Evolutionary conservation across 2,113 vertebrate species (phyloP), one percentile per base, ranked within the genome.

Genomic region (Otocyon megalotis): DNA sequence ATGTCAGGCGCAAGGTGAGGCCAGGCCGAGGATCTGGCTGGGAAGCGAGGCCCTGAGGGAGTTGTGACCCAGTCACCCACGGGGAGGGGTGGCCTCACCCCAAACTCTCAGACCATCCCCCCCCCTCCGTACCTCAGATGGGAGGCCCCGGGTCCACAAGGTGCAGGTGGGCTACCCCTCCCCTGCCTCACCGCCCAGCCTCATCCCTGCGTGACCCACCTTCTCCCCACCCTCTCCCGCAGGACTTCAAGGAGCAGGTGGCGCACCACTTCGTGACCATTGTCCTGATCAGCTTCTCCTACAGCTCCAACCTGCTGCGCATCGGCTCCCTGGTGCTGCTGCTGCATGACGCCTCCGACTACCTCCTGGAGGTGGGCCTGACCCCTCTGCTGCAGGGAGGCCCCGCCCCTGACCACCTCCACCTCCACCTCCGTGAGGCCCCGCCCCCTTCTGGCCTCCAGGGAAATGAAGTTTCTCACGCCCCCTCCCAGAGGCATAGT

Each of bases 161-260:
- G 28, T 74, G 20, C 67, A 48, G 35, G 5, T 3, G 30, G 63
- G 65, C 30, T 69, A 32, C 6, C 32, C 65, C 32, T 30, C 65
- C 30, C 3, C 65, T 2, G 15, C 54, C 43, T 43, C 2, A 15
- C 63, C 63, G 14, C 50, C 20, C 43, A 32, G 37, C 2, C 6
- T 32, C 16, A 53, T 50, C 35, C 30, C 3, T 0, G 43, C 58
- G 14, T 77, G 77, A 81, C 80, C 30, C 22, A 0, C 50, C n/a
- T 0, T 88, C 87, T 97, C 90, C 80, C 30, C 22, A 0, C 50
- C n/a, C 0, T 88, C 87, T 97, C 90, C 97, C 90, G 2, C 97
- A 99, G 99, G 99, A 99, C 96, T 99, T 99, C 96, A 99, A 98
- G 94, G 99, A 99, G 96, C 99, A 99, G 98, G 99, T 99, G 24